Conservation (phyloP, 2,797 vertebrate genomes). For the Chaunax sp. region DNA sequence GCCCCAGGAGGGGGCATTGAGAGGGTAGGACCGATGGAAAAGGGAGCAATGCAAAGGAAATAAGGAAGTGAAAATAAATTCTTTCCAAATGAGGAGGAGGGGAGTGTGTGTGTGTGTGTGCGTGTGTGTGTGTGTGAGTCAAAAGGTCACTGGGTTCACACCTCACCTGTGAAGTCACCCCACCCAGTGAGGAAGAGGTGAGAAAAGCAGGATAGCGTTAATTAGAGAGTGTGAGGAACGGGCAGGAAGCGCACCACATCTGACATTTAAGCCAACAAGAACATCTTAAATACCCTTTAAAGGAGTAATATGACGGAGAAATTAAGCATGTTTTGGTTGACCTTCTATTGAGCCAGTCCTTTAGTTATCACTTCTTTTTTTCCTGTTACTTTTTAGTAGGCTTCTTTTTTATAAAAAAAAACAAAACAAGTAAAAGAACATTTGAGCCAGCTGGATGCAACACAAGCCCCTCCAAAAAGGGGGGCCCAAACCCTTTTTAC, state of each 20-base stretch:
- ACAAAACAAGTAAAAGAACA: no score
- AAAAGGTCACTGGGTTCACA: slow-evolving; percentile 41
- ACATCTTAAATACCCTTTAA: neutral
- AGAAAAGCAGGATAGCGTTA: slow-evolving; percentile 22
- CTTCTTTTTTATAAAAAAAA: no score
- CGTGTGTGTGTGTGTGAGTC: slow-evolving; percentile 32
- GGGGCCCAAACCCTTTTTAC: no score
- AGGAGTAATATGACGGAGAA: no score
- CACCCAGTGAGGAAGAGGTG: slow-evolving; percentile 21
- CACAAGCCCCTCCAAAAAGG: no score
- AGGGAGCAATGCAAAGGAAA: slow-evolving; percentile 60
- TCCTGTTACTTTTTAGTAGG: no score
- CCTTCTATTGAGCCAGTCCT: no score
- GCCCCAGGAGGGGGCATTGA: slow-evolving; percentile 52
- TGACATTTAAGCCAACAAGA: neutral
- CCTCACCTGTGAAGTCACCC: slow-evolving; percentile 48
- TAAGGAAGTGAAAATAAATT: slow-evolving; percentile 56
- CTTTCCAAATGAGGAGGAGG: slow-evolving; percentile 57
- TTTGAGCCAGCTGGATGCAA: no score
- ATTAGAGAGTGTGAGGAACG: slow-evolving; percentile 2
- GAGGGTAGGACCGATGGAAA: slow-evolving; percentile 24
- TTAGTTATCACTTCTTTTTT: no score
- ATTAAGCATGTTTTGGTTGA: neutral
- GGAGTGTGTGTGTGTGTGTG: slow-evolving; percentile 19
- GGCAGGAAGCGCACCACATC: neutral